Conservation (phyloP, 2,113 vertebrate genomes). For the Lophius piscatorius region DNA sequence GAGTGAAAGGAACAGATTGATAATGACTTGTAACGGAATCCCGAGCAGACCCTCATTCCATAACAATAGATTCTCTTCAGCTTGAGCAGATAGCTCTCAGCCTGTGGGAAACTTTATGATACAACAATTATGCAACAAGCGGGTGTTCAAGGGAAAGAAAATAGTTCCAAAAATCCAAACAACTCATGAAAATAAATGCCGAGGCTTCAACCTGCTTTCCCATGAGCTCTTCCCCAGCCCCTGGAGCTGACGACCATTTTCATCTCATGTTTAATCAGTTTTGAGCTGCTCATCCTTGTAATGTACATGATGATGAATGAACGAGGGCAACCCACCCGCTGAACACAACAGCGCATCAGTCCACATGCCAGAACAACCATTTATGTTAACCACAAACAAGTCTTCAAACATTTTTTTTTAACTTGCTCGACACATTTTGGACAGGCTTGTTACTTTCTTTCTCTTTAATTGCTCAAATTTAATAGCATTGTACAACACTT, state of each 20-base stretch:
- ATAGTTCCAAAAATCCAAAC: conserved; percentile 16
- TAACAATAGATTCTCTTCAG: conserved; percentile 33
- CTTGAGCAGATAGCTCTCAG: conserved; percentile 34
- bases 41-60: conserved; percentile 34
- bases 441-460: conserved; percentile 2
- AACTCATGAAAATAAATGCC: conserved; percentile 40
- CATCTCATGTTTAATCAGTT: conserved; percentile 54
- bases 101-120: neutral
- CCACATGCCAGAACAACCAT: conserved; percentile 41
- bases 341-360: conserved; percentile 17
- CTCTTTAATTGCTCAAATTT: conserved; percentile 2
- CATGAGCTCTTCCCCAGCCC: conserved; percentile 29
- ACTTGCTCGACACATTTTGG: neutral
- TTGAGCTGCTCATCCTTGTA: conserved; percentile 44
- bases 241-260: conserved; percentile 39
- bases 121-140: conserved; percentile 13
- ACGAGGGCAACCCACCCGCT: conserved; percentile 57
- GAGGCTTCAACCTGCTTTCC: conserved; percentile 33
- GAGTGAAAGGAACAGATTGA: conserved; percentile 54
- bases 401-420: neutral
- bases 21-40: conserved; percentile 62
- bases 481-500: too few species aligned
- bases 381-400: conserved; percentile 44
- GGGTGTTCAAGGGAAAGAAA: neutral
- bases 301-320: conserved; percentile 68